These are phyloP conservation scores for Nothocercus julius DNA, from an alignment of 2,113 vertebrate species.

Conservation along the genomic window DNA sequence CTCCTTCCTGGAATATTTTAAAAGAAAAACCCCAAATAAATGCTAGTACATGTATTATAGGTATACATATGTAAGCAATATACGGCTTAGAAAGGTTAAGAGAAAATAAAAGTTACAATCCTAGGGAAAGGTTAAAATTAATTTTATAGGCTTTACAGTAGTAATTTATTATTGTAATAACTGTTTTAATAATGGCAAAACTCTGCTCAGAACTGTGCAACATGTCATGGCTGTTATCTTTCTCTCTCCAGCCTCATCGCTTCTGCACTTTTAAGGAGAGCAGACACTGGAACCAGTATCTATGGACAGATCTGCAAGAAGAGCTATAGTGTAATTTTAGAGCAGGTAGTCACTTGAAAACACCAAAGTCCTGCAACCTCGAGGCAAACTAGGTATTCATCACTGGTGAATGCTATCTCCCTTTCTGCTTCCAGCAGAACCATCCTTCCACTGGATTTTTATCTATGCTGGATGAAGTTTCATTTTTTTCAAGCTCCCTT, in stretches of 20 bases:
- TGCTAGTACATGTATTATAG: not conserved
- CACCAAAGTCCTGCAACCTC: not conserved
- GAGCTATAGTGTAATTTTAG: not conserved
- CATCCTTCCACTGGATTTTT: not conserved
- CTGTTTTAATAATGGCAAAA: not conserved
- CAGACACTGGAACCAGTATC: not conserved
- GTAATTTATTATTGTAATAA: constrained; percentile 60
- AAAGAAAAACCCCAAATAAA: not conserved
- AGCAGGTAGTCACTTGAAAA: not conserved
- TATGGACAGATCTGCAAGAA: not conserved
- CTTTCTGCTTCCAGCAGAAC: not conserved
- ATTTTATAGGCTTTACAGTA: not conserved
- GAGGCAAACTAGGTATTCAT: not conserved
- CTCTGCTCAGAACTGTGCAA: not conserved
- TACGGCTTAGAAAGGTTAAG: not conserved
- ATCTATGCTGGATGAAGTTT: not conserved
- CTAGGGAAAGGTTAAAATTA: not conserved
- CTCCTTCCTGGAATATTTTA: not conserved
- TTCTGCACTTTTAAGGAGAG: not conserved
- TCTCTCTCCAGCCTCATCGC: not conserved
- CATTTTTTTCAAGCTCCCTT: not conserved
- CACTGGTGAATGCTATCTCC: not conserved
- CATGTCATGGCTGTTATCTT: not conserved
- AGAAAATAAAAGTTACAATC: not conserved
- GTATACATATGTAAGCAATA: not conserved